Conservation (phyloP, 92 coral and sea anemone species). For the Porites cylindrica region DNA sequence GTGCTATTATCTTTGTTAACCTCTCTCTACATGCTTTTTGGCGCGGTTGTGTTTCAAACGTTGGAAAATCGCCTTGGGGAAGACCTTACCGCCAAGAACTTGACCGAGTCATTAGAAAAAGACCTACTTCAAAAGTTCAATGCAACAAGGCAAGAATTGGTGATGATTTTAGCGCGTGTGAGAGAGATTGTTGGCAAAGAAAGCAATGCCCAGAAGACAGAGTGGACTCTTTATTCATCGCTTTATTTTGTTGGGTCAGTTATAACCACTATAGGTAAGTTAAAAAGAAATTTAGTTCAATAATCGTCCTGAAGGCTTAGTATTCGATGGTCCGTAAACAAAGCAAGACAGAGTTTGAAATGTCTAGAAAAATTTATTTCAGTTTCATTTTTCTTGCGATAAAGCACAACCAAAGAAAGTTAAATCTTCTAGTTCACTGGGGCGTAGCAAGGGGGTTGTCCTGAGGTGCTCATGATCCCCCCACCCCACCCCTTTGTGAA, state of each 20-base stretch:
- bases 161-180: neutral
- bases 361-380: too few relatives aligned
- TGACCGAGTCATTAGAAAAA: neutral
- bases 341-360: too few relatives aligned
- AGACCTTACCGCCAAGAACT: neutral
- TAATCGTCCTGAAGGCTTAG: too few relatives aligned
- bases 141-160: slow-evolving; percentile 7
- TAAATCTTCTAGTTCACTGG: too few relatives aligned
- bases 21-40: slow-evolving; percentile 25
- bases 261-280: slow-evolving; percentile 53
- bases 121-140: slow-evolving; percentile 18
- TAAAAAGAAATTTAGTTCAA: neutral
- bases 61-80: slow-evolving; percentile 28
- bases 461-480: too few relatives aligned
- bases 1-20: slow-evolving; percentile 8
- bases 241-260: slow-evolving; percentile 55
- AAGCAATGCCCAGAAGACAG: slow-evolving; percentile 6
- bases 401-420: too few relatives aligned
- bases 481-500: too few relatives aligned
- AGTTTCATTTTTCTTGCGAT: too few relatives aligned
- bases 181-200: slow-evolving; percentile 12
- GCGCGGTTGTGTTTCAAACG: slow-evolving; percentile 40
- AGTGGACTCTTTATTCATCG: slow-evolving; percentile 45
- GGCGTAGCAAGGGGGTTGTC: too few relatives aligned
- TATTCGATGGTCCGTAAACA: too few relatives aligned